These are phyloP conservation scores for roundworm (Caenorhabditis elegans) DNA, from an alignment of 1,140 invertebrate genomes.

Conservation along the genomic window DNA sequence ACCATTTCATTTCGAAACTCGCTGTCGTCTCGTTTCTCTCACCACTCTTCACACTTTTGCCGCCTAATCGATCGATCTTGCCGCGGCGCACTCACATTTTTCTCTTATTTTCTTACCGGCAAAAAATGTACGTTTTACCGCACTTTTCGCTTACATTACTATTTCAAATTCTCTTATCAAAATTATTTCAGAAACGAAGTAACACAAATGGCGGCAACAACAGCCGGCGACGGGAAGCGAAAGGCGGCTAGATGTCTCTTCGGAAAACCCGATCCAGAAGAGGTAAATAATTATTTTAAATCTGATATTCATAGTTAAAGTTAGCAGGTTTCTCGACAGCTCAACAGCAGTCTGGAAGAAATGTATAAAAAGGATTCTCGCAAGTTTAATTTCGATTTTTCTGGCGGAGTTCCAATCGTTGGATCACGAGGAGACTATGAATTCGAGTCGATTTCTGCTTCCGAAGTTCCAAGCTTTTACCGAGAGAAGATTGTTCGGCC, in stretches of 20 bases:
- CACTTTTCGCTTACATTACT: background rate
- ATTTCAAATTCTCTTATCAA: background rate
- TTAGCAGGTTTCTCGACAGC: background rate
- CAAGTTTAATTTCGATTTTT: background rate
- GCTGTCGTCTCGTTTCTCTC: slow-evolving; percentile 7
- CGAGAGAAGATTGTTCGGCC: background rate
- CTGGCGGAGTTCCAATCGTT: slow-evolving; percentile 1
- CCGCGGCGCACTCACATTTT: background rate
- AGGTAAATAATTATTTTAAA: background rate
- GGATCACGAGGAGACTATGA: background rate
- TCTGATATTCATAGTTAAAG: no score
- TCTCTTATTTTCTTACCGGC: background rate
- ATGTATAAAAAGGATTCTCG: background rate
- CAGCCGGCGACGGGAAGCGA: background rate
- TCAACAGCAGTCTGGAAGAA: background rate
- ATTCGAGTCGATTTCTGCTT: background rate
- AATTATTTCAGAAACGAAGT: background rate
- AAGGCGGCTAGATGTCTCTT: slow-evolving; percentile 28
- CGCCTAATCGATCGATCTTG: slow-evolving; percentile 22
- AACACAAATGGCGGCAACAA: background rate
- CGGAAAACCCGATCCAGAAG: background rate
- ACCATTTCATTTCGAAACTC: background rate
- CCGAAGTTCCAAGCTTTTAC: background rate
- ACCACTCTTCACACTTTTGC: background rate
- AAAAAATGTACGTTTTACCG: slow-evolving; percentile 15